These are phyloP conservation scores for Tridacna gigas DNA, from an alignment of 2,888 invertebrate species.

Conservation along the genomic window DNA sequence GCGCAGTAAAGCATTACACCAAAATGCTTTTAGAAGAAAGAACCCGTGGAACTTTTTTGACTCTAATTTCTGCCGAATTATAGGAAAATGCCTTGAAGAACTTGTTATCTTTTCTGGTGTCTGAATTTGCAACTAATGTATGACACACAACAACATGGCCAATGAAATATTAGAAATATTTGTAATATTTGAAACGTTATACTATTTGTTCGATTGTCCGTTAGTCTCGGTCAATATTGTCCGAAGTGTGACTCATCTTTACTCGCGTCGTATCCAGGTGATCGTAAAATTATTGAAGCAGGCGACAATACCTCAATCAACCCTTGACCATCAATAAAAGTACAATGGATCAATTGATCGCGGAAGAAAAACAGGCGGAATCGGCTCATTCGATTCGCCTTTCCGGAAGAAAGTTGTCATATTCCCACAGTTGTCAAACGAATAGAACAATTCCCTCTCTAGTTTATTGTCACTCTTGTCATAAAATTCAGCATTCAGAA, in stretches of 20 bases:
- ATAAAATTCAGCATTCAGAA: slow-evolving; percentile 4
- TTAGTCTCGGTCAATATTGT: slow-evolving; percentile 2
- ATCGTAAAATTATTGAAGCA: not conserved
- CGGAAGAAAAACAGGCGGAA: not conserved
- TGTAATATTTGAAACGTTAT: too few relatives aligned
- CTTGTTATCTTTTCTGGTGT: too few relatives aligned
- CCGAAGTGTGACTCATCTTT: slow-evolving; percentile 5
- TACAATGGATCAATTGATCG: slow-evolving; percentile 14
- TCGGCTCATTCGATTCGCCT: slow-evolving; percentile 6
- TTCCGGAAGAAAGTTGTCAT: slow-evolving; percentile 28
- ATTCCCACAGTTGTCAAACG: slow-evolving; percentile 26
- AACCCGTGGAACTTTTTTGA: too few relatives aligned
- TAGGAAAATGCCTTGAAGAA: too few relatives aligned
- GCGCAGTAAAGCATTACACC: too few relatives aligned
- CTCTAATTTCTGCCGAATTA: too few relatives aligned
- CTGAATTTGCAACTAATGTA: too few relatives aligned
- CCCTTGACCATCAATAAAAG: slow-evolving; percentile 13
- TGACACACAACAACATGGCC: too few relatives aligned
- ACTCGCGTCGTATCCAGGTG: slow-evolving; percentile 8
- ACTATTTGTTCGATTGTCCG: too few relatives aligned
- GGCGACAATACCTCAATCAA: not conserved
- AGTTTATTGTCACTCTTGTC: not conserved
- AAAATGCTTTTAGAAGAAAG: too few relatives aligned
- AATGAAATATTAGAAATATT: too few relatives aligned
- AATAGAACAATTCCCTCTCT: not conserved